Evolutionary conservation across 2,113 vertebrate genomes (phyloP), one percentile per base, ranked within the genome.

Genomic region (Hippocampus comes): DNA sequence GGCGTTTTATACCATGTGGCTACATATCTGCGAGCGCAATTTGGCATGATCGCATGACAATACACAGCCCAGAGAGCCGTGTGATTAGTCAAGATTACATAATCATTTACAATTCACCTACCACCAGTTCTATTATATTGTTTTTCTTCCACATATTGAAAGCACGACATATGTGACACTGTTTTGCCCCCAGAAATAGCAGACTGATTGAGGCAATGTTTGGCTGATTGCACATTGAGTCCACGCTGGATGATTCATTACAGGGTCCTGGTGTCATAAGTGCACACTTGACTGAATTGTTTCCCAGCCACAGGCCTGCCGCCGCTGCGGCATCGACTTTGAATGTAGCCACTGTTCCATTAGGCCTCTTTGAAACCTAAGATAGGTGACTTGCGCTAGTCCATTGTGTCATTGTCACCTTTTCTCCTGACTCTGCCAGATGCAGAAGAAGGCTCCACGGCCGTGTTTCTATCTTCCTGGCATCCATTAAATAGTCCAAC

Each of bases 281-380:
- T 78, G 68, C 72, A 83, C 78, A 85, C 87, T 88, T 85, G 60
- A 88, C 60, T 75, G 42, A 71, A 92, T 88, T 87, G 85, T 80
- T 90, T 89, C 86, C 81, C 72, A 53, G 68, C 67, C 42, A 48
- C n/a, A 66, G 64, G 11, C 43, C 41, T 23, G 20, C 38, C 63
- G 15, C 27, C 41, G 25, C 42, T 25, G 41, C 17, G 43, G 14
- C n/a, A 21, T n/a, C 9, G 5, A 65, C 41, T 41, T 63, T 63
- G 61, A 63, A 41, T 27, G 25, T 59, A 46, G 10, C 43, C 43
- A 46, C 12, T 14, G 14, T 14, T 46, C 10, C 2, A 46, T 46
- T 46, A 14, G 43, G 43, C 11, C 34, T 38, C 34, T 38, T 38
- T 38, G 34, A 38, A 38, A 38, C 34, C 34, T 38, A 38, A 38